Conservation (phyloP, 1,140 invertebrate genomes). For the Odontomachus brunneus region DNA sequence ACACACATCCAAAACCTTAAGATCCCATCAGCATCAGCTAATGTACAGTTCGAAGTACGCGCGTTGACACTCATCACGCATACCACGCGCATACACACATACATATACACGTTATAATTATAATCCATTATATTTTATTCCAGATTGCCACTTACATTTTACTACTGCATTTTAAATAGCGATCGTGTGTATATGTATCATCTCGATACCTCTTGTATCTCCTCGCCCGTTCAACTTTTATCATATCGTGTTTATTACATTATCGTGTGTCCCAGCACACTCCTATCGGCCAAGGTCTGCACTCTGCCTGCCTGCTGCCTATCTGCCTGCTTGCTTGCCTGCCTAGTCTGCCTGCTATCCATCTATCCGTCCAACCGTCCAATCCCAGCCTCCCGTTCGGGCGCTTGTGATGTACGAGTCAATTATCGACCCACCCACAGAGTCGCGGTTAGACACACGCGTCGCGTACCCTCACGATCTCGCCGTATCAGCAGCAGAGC, state of each 20-base stretch:
- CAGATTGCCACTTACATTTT: constrained; percentile 83
- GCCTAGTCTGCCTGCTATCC: too few species aligned
- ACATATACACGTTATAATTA: constrained; percentile 76
- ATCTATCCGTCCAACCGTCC: constrained; percentile 28
- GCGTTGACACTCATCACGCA: constrained; percentile 32
- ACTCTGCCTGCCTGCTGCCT: constrained; percentile 62
- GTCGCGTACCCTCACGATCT: constrained; percentile 13
- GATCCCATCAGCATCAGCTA: constrained; percentile 53
- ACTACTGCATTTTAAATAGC: constrained; percentile 74
- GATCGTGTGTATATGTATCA: constrained; percentile 47
- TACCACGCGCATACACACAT: constrained; percentile 51
- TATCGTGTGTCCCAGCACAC: constrained; percentile 71
- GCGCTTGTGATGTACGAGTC: constrained; percentile 30
- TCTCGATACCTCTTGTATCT: constrained; percentile 49
- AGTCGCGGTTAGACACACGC: not conserved
- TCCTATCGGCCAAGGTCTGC: constrained; percentile 74
- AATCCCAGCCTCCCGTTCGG: constrained; percentile 4
- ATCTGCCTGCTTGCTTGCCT: too few species aligned
- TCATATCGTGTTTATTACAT: constrained; percentile 57
- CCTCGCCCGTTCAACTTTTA: constrained; percentile 26
- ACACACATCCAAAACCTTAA: too few species aligned
- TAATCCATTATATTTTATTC: constrained; percentile 85
- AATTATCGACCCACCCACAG: constrained; percentile 44
- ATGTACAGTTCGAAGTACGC: constrained; percentile 44
- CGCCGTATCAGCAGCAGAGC: not conserved